Evolutionary conservation across 2,797 vertebrate genomes (phyloP).

Genomic region (Eupleurogrammus muticus): DNA sequence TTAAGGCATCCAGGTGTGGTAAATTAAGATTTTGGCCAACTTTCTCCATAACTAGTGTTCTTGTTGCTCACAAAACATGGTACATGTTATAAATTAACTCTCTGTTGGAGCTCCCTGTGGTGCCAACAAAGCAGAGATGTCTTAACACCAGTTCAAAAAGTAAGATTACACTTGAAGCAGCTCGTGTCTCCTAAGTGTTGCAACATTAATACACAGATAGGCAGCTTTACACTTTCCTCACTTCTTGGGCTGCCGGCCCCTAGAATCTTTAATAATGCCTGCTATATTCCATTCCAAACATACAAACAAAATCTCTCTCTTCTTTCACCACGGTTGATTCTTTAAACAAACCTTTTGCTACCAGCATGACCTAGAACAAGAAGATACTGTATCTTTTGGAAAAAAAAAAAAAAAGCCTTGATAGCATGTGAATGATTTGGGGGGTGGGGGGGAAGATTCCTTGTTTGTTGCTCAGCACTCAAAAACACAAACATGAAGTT

Average conservation of each 20-base stretch:
- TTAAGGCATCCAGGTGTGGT: slow-evolving; percentile 6
- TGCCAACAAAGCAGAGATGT: slow-evolving; percentile 27
- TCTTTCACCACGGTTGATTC: background rate
- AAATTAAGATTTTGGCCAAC: slow-evolving; percentile 16
- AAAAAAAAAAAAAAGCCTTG: background rate
- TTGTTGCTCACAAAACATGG: slow-evolving; percentile 7
- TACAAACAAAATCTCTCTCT: slow-evolving; percentile 2
- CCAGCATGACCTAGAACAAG: slow-evolving; percentile 17
- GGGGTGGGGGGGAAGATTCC: too few relatives aligned
- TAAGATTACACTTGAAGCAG: slow-evolving; percentile 12
- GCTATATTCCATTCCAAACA: slow-evolving; percentile 5
- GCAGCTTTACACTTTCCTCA: slow-evolving; percentile 22
- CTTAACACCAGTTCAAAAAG: slow-evolving; percentile 17
- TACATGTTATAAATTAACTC: slow-evolving; percentile 17
- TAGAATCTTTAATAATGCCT: slow-evolving; percentile 22
- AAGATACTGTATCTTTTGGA: slow-evolving; percentile 19
- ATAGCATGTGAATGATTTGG: slow-evolving; percentile 2
- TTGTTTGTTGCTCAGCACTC: slow-evolving; percentile 13
- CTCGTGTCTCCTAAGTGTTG: slow-evolving; percentile 13
- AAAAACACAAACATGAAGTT: background rate
- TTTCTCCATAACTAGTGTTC: slow-evolving; percentile 2
- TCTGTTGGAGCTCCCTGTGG: slow-evolving; percentile 8
- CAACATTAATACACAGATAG: slow-evolving; percentile 24
- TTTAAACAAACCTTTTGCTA: slow-evolving; percentile 13
- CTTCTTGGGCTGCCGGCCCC: slow-evolving; percentile 2